Conservation (phyloP, 2,888 invertebrate species). For the Azorinus chamasolen region DNA sequence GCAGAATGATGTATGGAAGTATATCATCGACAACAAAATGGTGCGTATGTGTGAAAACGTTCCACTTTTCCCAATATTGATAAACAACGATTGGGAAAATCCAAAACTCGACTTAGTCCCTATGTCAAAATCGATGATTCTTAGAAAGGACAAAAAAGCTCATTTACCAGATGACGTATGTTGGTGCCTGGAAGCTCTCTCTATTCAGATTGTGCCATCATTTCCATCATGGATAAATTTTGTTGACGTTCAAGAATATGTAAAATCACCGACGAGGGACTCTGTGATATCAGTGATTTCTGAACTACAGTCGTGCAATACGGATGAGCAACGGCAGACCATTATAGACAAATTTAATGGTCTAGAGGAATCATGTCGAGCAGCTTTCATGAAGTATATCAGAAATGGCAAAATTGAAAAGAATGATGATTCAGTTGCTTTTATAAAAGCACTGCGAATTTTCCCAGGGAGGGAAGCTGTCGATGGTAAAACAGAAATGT, state of each 20-base stretch:
- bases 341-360: background rate
- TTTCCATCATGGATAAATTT: slow-evolving; percentile 8
- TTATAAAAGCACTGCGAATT: background rate
- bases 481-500: too few relatives aligned
- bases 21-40: background rate
- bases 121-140: background rate
- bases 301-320: too few relatives aligned
- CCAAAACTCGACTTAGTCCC: slow-evolving; percentile 6
- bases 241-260: background rate
- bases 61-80: slow-evolving; percentile 3
- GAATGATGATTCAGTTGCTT: too few relatives aligned
- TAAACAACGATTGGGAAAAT: background rate
- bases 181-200: background rate
- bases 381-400: background rate
- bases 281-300: too few relatives aligned
- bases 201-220: background rate
- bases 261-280: background rate
- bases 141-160: background rate
- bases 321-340: background rate
- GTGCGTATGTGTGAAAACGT: background rate
- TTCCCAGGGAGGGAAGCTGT: background rate
- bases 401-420: background rate
- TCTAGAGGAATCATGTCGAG: background rate
- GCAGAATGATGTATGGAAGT: slow-evolving; percentile 8
- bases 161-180: background rate